Conservation (phyloP, 1,140 invertebrate species). For the Leptinotarsa lineolata region DNA sequence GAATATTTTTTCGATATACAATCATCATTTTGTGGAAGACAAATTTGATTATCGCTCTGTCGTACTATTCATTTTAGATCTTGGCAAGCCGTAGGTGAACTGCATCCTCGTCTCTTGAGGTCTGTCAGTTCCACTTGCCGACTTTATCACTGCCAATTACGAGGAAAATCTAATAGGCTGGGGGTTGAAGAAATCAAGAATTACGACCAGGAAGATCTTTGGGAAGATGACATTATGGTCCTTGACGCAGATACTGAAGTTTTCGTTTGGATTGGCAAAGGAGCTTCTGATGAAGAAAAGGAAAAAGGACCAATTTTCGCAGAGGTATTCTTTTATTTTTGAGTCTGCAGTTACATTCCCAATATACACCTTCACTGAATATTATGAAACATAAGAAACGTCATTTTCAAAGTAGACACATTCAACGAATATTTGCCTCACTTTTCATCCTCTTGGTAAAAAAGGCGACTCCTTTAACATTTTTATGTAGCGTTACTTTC, state of each 20-base stretch:
- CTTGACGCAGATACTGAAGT: conserved; percentile 74
- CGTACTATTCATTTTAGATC: conserved; percentile 61
- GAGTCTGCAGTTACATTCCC: too few species aligned
- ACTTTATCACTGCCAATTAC: conserved; percentile 70
- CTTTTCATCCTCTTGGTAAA: too few species aligned
- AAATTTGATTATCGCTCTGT: background rate
- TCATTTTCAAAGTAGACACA: too few species aligned
- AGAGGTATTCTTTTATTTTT: conserved; percentile 32
- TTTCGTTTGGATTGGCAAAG: conserved; percentile 76
- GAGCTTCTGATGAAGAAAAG: conserved; percentile 71
- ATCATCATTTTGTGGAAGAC: too few species aligned
- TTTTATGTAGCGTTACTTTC: too few species aligned
- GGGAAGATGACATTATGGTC: conserved; percentile 76
- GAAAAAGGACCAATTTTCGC: conserved; percentile 38
- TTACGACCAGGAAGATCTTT: conserved; percentile 72
- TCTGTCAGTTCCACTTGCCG: conserved; percentile 53
- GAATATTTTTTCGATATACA: too few species aligned
- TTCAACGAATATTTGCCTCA: too few species aligned
- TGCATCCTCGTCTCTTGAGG: conserved; percentile 62
- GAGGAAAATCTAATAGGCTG: conserved; percentile 61
- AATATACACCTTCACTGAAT: too few species aligned
- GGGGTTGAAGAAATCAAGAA: conserved; percentile 70
- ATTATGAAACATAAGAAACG: too few species aligned
- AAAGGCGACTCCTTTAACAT: too few species aligned
- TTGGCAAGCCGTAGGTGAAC: conserved; percentile 71